Evolutionary conservation across 2,888 invertebrate species (phyloP).

Genomic region (Nephrotoma guestfalica): DNA sequence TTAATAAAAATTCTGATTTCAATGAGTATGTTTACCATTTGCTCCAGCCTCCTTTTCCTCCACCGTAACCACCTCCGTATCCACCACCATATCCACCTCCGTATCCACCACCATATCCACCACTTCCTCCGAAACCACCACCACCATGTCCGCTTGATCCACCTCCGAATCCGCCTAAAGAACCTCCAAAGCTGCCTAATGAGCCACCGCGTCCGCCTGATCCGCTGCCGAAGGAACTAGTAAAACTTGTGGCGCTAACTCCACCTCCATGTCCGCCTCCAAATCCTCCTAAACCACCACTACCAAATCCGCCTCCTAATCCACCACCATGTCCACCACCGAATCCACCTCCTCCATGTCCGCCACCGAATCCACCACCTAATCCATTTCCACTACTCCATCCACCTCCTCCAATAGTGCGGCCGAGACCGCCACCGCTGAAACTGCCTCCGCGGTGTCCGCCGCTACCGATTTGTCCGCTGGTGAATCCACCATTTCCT

Average conservation of each 20-base stretch:
- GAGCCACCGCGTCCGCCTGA: conserved; percentile 16
- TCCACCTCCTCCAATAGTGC: not conserved
- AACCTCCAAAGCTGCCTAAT: not conserved
- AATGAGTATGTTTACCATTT: no score
- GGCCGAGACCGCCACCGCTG: no score
- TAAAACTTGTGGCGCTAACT: not conserved
- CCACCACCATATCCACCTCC: not conserved
- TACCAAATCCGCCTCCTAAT: not conserved
- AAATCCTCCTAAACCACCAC: not conserved
- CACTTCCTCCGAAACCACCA: conserved; percentile 10
- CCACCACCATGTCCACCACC: not conserved
- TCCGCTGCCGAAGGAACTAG: no score
- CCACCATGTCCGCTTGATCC: conserved; percentile 11
- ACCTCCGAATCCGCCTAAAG: conserved; percentile 16
- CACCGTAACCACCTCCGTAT: not conserved
- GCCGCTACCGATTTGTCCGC: not conserved
- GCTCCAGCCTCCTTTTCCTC: not conserved
- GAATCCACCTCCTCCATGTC: not conserved
- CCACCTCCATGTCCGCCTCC: conserved; percentile 5
- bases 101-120: not conserved
- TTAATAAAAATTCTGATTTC: no score
- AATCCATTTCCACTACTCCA: not conserved
- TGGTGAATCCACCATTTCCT: not conserved
- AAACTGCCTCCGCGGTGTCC: not conserved
- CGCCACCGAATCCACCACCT: not conserved